Percentiles rank a stretch among this genome's conserved stretches.
Conservation (phyloP, 2,888 invertebrate genomes). For the Heliconius erato region DNA sequence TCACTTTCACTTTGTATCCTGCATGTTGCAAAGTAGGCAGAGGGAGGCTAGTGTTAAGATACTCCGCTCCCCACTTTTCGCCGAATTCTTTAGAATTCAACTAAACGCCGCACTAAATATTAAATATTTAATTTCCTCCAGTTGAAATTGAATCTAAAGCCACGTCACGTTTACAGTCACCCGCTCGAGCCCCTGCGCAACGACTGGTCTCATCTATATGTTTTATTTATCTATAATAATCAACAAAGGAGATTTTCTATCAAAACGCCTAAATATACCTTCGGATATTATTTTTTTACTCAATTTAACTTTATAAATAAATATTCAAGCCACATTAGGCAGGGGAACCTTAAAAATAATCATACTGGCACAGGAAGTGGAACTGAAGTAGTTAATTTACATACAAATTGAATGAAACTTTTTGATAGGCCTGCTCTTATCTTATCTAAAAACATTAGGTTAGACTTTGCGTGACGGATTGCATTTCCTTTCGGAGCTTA, state of each 20-base stretch:
- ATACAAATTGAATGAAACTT: slow-evolving; percentile 29
- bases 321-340: neutral
- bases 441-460: slow-evolving; percentile 9
- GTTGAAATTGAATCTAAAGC: no score
- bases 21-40: no score
- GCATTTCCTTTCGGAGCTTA: neutral
- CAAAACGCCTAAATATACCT: neutral
- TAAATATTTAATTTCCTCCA: no score
- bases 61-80: no score
- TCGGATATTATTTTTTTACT: neutral
- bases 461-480: slow-evolving; percentile 7
- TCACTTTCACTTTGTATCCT: no score
- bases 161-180: no score
- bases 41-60: no score
- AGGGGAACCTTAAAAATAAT: neutral
- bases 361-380: neutral
- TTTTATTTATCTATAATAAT: neutral
- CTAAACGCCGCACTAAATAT: no score
- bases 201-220: neutral
- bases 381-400: slow-evolving; percentile 10
- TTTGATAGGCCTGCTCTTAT: slow-evolving; percentile 3
- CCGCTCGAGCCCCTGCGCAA: no score
- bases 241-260: neutral
- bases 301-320: neutral
- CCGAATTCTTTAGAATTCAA: no score